These are phyloP conservation scores for Gorsachius goisagi DNA, from an alignment of 2,113 vertebrate species.

Conservation along the genomic window DNA sequence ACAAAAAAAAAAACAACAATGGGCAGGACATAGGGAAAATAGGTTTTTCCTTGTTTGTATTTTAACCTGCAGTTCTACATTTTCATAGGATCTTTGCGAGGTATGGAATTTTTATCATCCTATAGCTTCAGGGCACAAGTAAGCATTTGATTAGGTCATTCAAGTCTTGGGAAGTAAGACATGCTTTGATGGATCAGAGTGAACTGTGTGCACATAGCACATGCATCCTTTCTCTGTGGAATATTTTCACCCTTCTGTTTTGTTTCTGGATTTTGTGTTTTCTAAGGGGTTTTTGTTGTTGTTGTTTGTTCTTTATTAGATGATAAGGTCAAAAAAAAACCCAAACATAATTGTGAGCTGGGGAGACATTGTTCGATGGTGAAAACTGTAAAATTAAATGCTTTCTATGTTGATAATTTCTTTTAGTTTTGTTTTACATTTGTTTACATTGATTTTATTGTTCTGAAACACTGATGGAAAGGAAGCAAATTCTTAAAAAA, in stretches of 20 bases:
- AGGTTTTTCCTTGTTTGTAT: neutral
- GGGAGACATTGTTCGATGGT: neutral
- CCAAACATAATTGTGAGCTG: neutral
- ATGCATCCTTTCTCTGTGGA: neutral
- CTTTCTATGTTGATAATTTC: rapidly evolving
- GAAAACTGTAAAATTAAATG: neutral
- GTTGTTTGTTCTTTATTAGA: neutral
- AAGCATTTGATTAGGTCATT: neutral
- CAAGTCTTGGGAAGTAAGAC: neutral
- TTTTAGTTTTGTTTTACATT: neutral
- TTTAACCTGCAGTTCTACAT: neutral
- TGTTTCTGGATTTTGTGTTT: neutral
- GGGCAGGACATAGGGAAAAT: neutral
- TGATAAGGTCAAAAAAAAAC: neutral
- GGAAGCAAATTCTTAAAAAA: neutral
- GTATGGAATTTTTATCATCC: neutral
- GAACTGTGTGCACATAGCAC: neutral
- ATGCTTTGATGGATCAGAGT: neutral
- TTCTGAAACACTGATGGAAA: neutral
- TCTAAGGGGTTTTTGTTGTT: no score
- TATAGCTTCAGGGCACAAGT: neutral
- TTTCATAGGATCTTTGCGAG: neutral
- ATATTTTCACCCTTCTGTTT: neutral
- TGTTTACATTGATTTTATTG: neutral
- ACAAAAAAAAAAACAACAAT: rapidly evolving